phyloP scores from a whole-genome alignment of 1,140 invertebrate species.

The Diorhabda elongata region DNA sequence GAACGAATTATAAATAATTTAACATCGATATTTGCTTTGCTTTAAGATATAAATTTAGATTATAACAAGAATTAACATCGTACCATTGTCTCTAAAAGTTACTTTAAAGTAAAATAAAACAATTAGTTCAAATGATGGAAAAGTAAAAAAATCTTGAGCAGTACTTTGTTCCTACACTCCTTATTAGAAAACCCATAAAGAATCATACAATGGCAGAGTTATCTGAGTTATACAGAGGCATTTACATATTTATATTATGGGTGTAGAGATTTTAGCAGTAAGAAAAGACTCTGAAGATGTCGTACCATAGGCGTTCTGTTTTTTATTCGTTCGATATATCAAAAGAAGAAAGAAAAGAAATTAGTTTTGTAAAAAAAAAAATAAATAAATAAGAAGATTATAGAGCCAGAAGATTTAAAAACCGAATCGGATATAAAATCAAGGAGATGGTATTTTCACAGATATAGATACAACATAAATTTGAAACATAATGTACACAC shows the following conservation, averaged over 20 bases:
- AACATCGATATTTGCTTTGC: too few relatives aligned
- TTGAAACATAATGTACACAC: too few relatives aligned
- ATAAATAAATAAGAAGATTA: too few relatives aligned
- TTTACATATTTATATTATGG: constrained; percentile 18
- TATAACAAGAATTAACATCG: background rate
- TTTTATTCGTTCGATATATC: background rate
- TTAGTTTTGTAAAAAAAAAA: too few relatives aligned
- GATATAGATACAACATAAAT: too few relatives aligned
- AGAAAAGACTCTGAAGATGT: background rate
- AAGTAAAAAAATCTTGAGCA: constrained; percentile 12
- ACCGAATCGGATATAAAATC: too few relatives aligned
- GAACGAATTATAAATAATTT: too few relatives aligned
- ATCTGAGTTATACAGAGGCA: constrained; percentile 15
- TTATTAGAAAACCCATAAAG: constrained; percentile 20
- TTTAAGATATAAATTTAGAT: too few relatives aligned
- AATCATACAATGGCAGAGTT: constrained; percentile 18
- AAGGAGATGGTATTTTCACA: too few relatives aligned
- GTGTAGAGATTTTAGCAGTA: constrained; percentile 13
- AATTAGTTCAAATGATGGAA: constrained; percentile 7
- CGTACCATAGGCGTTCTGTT: background rate
- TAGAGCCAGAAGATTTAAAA: too few relatives aligned
- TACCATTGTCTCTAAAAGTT: background rate
- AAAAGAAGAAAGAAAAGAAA: too few relatives aligned
- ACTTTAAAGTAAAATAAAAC: constrained; percentile 8
- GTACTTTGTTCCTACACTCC: constrained; percentile 18